A percentile compares a stretch with the other conserved stretches of the same genome.
phyloP scores from a whole-genome alignment of 2,113 vertebrate genomes.

The Tychaedon coryphoeus region DNA sequence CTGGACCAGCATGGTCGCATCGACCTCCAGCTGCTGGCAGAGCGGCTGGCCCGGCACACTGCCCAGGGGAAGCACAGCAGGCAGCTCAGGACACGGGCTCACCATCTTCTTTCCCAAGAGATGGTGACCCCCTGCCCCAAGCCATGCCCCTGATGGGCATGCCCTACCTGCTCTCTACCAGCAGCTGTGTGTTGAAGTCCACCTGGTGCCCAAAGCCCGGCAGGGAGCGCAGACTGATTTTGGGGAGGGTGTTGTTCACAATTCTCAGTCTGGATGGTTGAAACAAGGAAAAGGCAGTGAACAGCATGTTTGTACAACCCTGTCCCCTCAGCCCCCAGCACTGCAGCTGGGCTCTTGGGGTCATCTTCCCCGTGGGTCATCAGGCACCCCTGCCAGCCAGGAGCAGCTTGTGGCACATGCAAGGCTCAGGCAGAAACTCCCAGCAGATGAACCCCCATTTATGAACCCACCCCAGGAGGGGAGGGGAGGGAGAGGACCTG shows the following conservation, averaged over 20 bases:
- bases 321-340: not conserved
- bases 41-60: not conserved
- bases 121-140: fast-evolving
- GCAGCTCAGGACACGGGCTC: not conserved
- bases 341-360: fast-evolving
- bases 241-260: constrained; percentile 51
- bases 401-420: not conserved
- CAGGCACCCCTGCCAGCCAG: not conserved
- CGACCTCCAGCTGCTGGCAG: constrained; percentile 41
- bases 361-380: not conserved
- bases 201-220: constrained; percentile 57
- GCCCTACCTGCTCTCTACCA: constrained; percentile 44
- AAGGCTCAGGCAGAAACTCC: not conserved
- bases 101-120: not conserved
- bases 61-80: not conserved
- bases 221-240: constrained; percentile 45
- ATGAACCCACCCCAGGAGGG: not conserved
- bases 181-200: constrained; percentile 59
- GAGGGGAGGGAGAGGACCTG: fast-evolving
- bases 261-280: constrained; percentile 48
- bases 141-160: fast-evolving
- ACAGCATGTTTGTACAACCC: too few relatives aligned
- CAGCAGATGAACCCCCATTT: not conserved
- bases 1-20: not conserved
- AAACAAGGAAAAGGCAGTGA: not conserved